A percentile compares a stretch with the other conserved stretches of the same genome.
Evolutionary conservation across 2,888 invertebrate species (phyloP).

Genomic region (Pogonocherus hispidulus): DNA sequence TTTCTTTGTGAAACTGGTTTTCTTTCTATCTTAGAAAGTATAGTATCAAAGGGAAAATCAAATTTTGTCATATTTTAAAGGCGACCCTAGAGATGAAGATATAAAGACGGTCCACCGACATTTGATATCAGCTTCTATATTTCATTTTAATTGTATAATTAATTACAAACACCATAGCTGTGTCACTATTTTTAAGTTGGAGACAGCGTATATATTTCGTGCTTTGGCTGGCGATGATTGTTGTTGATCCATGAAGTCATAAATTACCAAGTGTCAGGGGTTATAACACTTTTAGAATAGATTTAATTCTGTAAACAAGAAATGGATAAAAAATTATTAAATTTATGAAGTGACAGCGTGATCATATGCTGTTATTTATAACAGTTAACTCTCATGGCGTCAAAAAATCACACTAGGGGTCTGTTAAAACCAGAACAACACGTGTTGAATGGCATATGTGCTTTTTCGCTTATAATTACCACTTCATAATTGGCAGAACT

Average conservation of each 20-base stretch:
- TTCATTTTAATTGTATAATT: background rate
- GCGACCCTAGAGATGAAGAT: no score
- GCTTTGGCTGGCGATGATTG: background rate
- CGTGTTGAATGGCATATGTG: slow-evolving; percentile 26
- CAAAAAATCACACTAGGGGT: slow-evolving; percentile 21
- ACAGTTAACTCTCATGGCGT: slow-evolving; percentile 1
- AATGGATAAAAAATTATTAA: background rate
- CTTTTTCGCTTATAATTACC: slow-evolving; percentile 14
- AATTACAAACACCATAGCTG: background rate
- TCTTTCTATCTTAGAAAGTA: no score
- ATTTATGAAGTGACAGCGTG: background rate
- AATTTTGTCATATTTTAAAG: no score
- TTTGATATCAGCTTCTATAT: background rate
- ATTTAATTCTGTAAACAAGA: background rate
- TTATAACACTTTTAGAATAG: background rate
- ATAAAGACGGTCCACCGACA: no score
- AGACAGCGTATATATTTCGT: background rate
- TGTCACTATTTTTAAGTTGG: background rate
- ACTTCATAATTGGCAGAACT: background rate
- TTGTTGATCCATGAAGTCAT: background rate
- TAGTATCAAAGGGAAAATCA: no score
- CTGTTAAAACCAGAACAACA: slow-evolving; percentile 24
- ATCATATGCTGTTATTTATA: background rate
- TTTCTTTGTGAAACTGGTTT: no score
- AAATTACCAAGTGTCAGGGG: background rate